Evolutionary conservation across 2,888 invertebrate species (phyloP), one percentile per base, ranked within the genome.

Genomic region (Drosophila aldrichi): DNA sequence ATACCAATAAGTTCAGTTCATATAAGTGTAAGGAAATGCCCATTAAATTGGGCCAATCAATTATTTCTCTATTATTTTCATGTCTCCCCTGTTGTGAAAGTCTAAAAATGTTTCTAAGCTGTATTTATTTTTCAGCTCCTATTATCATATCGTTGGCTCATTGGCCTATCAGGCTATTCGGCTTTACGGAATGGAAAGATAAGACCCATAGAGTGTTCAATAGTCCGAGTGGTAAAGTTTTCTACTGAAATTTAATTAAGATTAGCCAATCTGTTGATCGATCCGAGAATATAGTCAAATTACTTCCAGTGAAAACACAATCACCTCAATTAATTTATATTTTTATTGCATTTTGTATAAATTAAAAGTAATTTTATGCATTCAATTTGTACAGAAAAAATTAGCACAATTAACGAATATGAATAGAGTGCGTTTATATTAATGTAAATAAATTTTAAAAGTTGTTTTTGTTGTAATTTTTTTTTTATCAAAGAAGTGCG

Each of bases 261-360:
- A 52, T 38, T 44, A 14, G n/a, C 16, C 14, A 36, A 66, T 59
- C 25, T 41, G 14, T 2, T 29, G 29, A 29, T 14, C 16, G 29
- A 43, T 20, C 10, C 2, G 18, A 14, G 12, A 16, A 22, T 20
- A 8, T 7, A 65, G 18, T 8, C n/a, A 49, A 32, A 18, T 32
- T 32, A 8, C 18, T 49, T 32, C 14, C 12, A 49, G 32, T 34
- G 18, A 49, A 49, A 14, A 49, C 0, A 18, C 49, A 32, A 34
- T 32, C 22, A 22, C n/a, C 25, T 46, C 29, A 58, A 68, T 64
- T 74, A 51, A 68, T 74, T 62, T 54, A 65, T 54, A 22, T 34
- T 46, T 86, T 83, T 79, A 87, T 83, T 89, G 73, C 70, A 70
- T 62, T 70, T 61, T 60, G 49, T 70, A 77, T 77, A 88, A 76